Base-by-base conservation (phyloP, 2,888 invertebrate species). In the Elmis aenea region DNA sequence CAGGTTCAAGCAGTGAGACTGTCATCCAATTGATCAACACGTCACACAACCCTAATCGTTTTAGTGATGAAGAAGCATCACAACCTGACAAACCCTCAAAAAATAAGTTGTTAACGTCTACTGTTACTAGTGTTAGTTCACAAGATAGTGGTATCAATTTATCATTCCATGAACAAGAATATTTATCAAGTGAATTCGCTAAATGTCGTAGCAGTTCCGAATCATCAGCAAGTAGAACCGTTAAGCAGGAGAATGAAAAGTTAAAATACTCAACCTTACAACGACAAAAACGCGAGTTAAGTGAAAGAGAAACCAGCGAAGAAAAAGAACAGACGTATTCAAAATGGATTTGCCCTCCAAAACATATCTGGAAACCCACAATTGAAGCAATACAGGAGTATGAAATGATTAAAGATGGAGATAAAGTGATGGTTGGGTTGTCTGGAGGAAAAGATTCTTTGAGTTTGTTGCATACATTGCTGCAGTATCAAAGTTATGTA, bases 361-460 rank as follows among this genome's bases (percentile, higher is more conserved):
- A 87, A 55, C 75, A 76, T 25, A 79, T 92, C 23, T 89, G 90
- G 83, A 86, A 86, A 55, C 81, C 85, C 6, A 76, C 83, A 5
- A 74, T 88, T 5, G 85, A 86, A 81, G 90, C 89, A 0, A 72
- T 91, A 28, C 79, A 82, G 43, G 87, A 89, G 58, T 89, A 80
- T 67, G 76, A 79, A 44, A 92, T 92, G 91, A 77, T 93, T 36
- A 74, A 79, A 32, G 78, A 87, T 47, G 86, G 85, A 2, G 92
- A 93, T 63, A 76, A 81, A 43, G 79, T 92, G 9, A 71, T 93
- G 58, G 81, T 92, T 8, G 91, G 92, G 59, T 69, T 93, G 25
- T 89, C 90, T 0, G 89, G 86, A 0, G 86, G 87, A 2, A 83
- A 84, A 49, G 83, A 87, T 58, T 91, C 91, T 0, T 68, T 92